phyloP scores from a whole-genome alignment of 2,888 invertebrate genomes.

The Scotopteryx bipunctaria region DNA sequence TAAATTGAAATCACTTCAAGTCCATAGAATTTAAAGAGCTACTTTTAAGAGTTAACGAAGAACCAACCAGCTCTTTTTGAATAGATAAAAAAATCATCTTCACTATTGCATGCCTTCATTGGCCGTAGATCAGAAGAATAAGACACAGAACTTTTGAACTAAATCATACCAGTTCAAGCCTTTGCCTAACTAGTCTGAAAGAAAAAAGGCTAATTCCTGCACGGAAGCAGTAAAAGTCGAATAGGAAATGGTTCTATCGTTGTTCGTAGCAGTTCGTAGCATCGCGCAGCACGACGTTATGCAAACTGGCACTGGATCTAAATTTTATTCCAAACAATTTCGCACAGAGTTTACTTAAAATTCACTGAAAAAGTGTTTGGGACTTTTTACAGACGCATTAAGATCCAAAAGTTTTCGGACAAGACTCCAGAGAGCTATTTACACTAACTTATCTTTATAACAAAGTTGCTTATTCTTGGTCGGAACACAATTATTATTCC shows the following conservation, averaged over 20 bases:
- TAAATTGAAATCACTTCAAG: too few relatives aligned
- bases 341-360: constrained; percentile 11
- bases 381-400: constrained; percentile 16
- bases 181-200: not conserved
- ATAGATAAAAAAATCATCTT: too few relatives aligned
- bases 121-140: too few relatives aligned
- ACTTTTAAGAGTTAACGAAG: too few relatives aligned
- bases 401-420: constrained; percentile 15
- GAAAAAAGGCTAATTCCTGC: constrained; percentile 7
- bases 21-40: too few relatives aligned
- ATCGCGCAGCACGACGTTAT: constrained; percentile 6
- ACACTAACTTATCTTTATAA: constrained; percentile 16
- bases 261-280: constrained; percentile 5
- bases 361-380: constrained; percentile 18
- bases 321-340: constrained; percentile 3
- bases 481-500: constrained; percentile 19
- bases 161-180: not conserved
- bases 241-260: constrained; percentile 12
- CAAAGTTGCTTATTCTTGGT: constrained; percentile 13
- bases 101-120: too few relatives aligned
- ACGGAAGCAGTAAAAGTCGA: constrained; percentile 17
- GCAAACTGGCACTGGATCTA: constrained; percentile 9
- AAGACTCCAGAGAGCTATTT: constrained; percentile 21
- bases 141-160: not conserved
- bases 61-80: too few relatives aligned